These are phyloP conservation scores for Chrysodeixis includens DNA, from an alignment of 2,888 invertebrate species.

Conservation along the genomic window DNA sequence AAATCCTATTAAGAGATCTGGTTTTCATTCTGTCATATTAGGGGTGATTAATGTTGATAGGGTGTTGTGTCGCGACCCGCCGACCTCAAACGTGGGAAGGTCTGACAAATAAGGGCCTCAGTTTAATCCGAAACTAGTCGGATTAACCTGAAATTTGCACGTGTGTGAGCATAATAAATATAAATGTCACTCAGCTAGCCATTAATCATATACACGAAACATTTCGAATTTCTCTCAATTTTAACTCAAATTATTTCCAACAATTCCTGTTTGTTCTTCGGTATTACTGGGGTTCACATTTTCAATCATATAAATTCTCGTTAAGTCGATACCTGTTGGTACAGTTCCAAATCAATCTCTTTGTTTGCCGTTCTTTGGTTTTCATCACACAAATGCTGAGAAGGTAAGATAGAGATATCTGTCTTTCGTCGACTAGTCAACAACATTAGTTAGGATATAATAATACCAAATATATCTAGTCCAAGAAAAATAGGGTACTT, in stretches of 20 bases:
- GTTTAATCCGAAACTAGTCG: slow-evolving; percentile 5
- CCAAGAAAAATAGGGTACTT: background rate
- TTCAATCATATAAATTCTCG: background rate
- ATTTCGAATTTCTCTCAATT: too few relatives aligned
- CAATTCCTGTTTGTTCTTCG: background rate
- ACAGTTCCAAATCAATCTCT: slow-evolving; percentile 38
- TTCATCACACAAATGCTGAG: slow-evolving; percentile 15
- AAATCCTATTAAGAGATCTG: slow-evolving; percentile 58
- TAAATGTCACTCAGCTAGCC: background rate
- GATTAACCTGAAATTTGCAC: slow-evolving; percentile 9
- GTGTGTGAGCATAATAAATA: slow-evolving; percentile 1
- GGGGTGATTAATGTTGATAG: slow-evolving; percentile 40
- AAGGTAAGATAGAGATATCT: background rate
- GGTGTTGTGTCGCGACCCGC: slow-evolving; percentile 9
- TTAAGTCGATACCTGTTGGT: slow-evolving; percentile 28
- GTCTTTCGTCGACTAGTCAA: background rate
- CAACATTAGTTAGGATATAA: background rate
- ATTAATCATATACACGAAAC: background rate
- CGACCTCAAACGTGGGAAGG: background rate
- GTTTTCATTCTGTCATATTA: slow-evolving; percentile 33
- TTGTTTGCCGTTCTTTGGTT: slow-evolving; percentile 35
- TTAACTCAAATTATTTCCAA: background rate
- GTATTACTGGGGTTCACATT: background rate
- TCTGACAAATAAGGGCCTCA: slow-evolving; percentile 1
- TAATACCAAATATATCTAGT: background rate